Base-by-base conservation (phyloP, 2,797 vertebrate genomes). In the Liparis tanakae region DNA sequence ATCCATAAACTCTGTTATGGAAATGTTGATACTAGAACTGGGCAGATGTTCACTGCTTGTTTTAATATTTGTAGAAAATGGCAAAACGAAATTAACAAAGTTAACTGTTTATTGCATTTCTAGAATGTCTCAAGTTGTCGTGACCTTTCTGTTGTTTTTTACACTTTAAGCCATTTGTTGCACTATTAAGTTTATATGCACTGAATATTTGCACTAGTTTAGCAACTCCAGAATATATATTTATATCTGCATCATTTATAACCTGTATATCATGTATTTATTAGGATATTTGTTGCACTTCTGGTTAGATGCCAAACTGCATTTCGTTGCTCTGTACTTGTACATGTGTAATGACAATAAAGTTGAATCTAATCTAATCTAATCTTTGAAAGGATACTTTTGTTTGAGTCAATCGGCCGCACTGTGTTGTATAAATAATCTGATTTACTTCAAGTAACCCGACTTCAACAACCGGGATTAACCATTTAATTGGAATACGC, bases 401-500 rank as follows among this genome's bases (percentile, higher is more conserved):
- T 54, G 63, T 59, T 54, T 30, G 20, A 7, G 37, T 12, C 17
- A 48, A n/a, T 41, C 3, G 3, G 18, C n/a, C 5, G 1, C 37
- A 43, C 18, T 59, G 41, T 63, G 10, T 55, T 48, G n/a, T 12
- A 33, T n/a, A 55, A 55, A 60, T 8, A 15, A 22, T 54, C 50
- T 53, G 54, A 71, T 64, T 74, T 71, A 10, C 44, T 54, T 68
- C 18, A 17, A 64, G 39, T 67, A 7, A 1, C 18, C 60, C 67
- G 33, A 33, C 44, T 72, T 72, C 59, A 70, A 13, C 39, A 34
- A 66, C 33, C 10, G 34, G 50, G 20, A 54, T 22, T 22, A 70
- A 70, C n/a, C 2, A 10, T 69, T 78, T 73, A 4, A 67, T 53
- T 64, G 39, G 41, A 78, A 74, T 74, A 37, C 36, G 61, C 56